phyloP scores from a whole-genome alignment of 2,113 vertebrate species.

The Chaetops frenatus region DNA sequence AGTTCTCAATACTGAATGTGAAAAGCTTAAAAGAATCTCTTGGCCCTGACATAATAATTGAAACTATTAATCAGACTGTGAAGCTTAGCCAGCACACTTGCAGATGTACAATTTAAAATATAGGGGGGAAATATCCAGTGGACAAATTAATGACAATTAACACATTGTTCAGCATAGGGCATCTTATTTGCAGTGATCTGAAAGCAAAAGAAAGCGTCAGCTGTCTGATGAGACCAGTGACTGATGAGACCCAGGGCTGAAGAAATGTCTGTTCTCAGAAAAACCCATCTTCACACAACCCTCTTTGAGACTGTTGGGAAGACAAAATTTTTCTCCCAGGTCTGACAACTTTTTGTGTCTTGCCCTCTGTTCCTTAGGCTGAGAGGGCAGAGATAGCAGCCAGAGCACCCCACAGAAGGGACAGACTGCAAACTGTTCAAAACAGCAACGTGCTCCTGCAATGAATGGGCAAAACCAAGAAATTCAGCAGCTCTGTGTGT shows the following conservation, averaged over 20 bases:
- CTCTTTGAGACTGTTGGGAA: neutral
- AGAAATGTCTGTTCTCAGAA: neutral
- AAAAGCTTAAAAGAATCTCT: neutral
- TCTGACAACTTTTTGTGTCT: neutral
- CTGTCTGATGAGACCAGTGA: neutral
- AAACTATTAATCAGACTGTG: conserved; percentile 30
- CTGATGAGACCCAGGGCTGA: neutral
- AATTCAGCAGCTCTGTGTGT: neutral
- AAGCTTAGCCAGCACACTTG: conserved; percentile 20
- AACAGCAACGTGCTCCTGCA: rapidly evolving
- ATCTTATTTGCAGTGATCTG: neutral
- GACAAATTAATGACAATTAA: conserved; percentile 36
- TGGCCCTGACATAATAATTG: neutral
- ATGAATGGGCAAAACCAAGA: neutral
- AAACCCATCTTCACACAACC: neutral
- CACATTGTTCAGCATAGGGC: neutral
- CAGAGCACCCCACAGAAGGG: neutral
- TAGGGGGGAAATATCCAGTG: neutral
- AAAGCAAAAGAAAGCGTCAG: neutral
- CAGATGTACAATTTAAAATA: conserved; percentile 40
- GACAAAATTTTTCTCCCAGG: neutral
- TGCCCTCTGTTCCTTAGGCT: neutral
- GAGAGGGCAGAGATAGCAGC: neutral
- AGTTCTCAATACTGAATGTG: neutral
- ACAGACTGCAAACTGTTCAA: neutral